Evolutionary conservation across 2,113 vertebrate species (phyloP), one percentile per base, ranked within the genome.

Genomic region (Malurus alboscapulatus): DNA sequence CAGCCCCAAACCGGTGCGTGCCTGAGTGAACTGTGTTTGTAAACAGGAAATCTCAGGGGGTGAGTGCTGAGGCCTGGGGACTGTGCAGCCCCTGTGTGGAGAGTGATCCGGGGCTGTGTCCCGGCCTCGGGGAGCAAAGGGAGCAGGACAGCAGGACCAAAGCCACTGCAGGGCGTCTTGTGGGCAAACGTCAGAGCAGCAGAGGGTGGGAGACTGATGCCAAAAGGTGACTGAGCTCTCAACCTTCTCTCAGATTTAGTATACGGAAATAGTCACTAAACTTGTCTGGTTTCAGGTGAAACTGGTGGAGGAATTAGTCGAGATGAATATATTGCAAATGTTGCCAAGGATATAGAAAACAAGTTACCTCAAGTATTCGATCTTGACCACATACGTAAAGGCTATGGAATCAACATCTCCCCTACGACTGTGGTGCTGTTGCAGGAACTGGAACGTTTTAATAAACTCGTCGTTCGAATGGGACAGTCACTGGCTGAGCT

Each of bases 391-490:
- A 98, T 99, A 50, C 92, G 97, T 48, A 99, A 99, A 94, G 94
- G 83, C 12, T 96, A 98, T 9, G 98, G 98, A 3, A 3, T 48
- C 1, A 96, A 97, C 2, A 84, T 99, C 40, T 93, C 98, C 6
- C 99, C 99, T 0, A 99, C 98, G 0, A 98, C 98, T 0, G 99
- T 99, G 86, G 99, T 99, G 81, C 98, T 99, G n/a, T 66, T 99
- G 75, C 99, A 99, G 97, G 99, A 99, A 83, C 97, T 99, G 84
- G 98, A 99, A 38, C 98, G 98, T 17, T 99, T 99, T 75, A 99
- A 99, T 95, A 98, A 97, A 57, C 98, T 99, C 2, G 92, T 98
- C 1, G 3, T 97, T 17, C 96, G 98, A 7, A 99, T 99, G 98
- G 96, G 97, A 17, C 97, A 50, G 72, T 99, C 99, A 0, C 77